Conservation (phyloP, 2,888 invertebrate genomes). For the Leistus spinibarbis region DNA sequence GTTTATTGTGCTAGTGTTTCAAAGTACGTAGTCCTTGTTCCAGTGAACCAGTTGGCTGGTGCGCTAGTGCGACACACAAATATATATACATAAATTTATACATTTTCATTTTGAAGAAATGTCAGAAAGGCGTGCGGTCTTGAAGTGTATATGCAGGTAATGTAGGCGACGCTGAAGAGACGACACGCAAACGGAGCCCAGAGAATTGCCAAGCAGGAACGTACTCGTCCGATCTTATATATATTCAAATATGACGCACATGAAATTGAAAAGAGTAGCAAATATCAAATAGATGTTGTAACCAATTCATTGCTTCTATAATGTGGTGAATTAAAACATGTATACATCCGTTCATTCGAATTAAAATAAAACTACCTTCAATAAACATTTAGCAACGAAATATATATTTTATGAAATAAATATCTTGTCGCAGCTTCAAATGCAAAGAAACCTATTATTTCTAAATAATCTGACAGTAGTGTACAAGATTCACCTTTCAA, state of each 20-base stretch:
- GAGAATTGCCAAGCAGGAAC: not conserved
- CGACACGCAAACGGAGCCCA: not conserved
- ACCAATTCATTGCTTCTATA: too few relatives aligned
- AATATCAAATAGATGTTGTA: too few relatives aligned
- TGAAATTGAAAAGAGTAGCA: not conserved
- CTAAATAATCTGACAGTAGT: too few relatives aligned
- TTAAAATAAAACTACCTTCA: too few relatives aligned
- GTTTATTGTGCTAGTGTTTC: not conserved
- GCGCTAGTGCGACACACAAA: slow-evolving; percentile 12
- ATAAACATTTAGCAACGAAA: too few relatives aligned
- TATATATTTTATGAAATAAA: too few relatives aligned
- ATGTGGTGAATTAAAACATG: too few relatives aligned
- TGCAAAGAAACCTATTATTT: too few relatives aligned
- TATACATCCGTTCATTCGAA: too few relatives aligned
- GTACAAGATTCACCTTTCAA: too few relatives aligned
- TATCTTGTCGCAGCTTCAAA: too few relatives aligned
- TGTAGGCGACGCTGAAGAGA: not conserved
- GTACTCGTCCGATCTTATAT: not conserved
- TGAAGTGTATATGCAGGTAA: slow-evolving; percentile 24
- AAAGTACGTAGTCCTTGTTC: not conserved
- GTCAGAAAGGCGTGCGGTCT: slow-evolving; percentile 13
- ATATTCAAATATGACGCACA: not conserved
- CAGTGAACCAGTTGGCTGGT: not conserved
- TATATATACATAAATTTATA: slow-evolving; percentile 35
- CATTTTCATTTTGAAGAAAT: slow-evolving; percentile 35